Evolutionary conservation across 2,888 invertebrate genomes (phyloP).

Genomic region (Scaptomyza flava): DNA sequence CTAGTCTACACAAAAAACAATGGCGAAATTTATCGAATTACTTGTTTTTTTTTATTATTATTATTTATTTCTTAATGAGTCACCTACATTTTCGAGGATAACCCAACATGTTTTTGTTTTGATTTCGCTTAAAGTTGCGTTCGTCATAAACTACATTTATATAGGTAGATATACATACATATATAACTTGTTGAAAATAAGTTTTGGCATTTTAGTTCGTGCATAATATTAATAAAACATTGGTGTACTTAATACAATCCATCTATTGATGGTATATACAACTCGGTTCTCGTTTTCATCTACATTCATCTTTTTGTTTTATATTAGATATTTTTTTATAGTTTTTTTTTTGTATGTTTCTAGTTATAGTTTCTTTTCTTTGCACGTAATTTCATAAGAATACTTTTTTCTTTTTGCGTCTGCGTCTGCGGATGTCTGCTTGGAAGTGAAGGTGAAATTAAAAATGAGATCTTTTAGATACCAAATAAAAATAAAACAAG

Average conservation of each 20-base stretch:
- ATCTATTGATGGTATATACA: conserved; percentile 42
- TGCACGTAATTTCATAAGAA: conserved; percentile 72
- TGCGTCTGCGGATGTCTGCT: conserved; percentile 71
- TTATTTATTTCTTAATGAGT: not conserved
- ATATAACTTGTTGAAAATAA: conserved; percentile 22
- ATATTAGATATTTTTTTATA: not conserved
- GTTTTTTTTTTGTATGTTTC: conserved; percentile 20
- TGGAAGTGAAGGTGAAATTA: conserved; percentile 64
- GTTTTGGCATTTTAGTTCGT: conserved; percentile 76
- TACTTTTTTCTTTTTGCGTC: conserved; percentile 68
- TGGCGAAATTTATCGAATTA: conserved; percentile 34
- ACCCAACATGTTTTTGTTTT: conserved; percentile 6
- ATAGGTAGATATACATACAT: too few relatives aligned
- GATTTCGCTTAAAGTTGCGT: conserved; percentile 8
- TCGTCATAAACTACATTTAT: conserved; percentile 13
- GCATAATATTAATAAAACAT: conserved; percentile 66
- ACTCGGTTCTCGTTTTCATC: conserved; percentile 17
- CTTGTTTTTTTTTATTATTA: not conserved
- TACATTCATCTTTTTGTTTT: not conserved
- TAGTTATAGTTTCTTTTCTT: conserved; percentile 62
- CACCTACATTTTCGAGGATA: conserved; percentile 6
- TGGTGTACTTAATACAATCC: conserved; percentile 61
- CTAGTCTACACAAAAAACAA: conserved; percentile 39
- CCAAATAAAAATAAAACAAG: conserved; percentile 40
- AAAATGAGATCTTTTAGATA: conserved; percentile 69